Evolutionary conservation across 2,113 vertebrate genomes (phyloP).

Genomic region (Mus musculus): DNA sequence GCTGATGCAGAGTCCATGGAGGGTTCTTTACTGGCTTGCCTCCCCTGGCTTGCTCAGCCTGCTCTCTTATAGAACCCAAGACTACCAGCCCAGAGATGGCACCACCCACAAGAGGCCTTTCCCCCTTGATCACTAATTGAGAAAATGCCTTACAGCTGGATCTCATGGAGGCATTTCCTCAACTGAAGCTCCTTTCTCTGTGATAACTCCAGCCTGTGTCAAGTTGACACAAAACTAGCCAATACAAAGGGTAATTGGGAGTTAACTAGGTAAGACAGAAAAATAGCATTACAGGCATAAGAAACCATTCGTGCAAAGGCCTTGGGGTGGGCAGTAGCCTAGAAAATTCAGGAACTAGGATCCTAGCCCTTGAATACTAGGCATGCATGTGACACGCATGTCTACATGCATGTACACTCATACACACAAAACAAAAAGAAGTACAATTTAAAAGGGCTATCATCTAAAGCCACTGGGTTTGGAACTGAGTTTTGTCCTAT

Average conservation of each 20-base stretch:
- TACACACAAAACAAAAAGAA: not conserved
- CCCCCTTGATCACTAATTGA: no score
- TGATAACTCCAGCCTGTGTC: no score
- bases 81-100: no score
- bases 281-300: conserved; percentile 2
- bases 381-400: not conserved
- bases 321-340: not conserved
- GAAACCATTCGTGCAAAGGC: conserved; percentile 15
- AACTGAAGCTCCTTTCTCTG: no score
- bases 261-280: conserved; percentile 19
- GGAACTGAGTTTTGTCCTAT: not conserved
- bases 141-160: no score
- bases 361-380: not conserved
- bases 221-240: no score
- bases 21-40: no score
- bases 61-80: no score
- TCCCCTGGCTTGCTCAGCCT: no score
- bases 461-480: not conserved
- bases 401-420: not conserved
- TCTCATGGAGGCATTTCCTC: no score
- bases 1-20: no score
- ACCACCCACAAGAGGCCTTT: no score
- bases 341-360: not conserved
- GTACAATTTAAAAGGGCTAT: not conserved
- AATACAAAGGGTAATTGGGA: not conserved